Conservation (phyloP, 2,797 vertebrate species). For the Hemitrygon akajei region DNA sequence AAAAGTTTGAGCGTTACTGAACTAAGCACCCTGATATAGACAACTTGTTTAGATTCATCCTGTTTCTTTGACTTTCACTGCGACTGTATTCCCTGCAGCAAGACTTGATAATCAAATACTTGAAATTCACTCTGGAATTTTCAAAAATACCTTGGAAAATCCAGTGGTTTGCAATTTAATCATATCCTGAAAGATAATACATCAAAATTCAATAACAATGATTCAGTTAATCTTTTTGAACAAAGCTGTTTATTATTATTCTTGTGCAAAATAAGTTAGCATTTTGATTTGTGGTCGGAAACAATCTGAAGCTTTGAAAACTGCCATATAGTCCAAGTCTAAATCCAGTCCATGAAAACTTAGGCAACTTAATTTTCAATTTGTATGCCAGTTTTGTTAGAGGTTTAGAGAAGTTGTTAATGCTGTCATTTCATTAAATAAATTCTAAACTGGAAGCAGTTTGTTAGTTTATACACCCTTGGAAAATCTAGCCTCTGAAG, state of each 20-base stretch:
- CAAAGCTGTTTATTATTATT: neutral
- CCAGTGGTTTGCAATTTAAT: neutral
- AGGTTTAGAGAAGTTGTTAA: neutral
- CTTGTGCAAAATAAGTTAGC: neutral
- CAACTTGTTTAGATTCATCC: neutral
- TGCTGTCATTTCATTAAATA: neutral
- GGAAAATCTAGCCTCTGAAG: neutral
- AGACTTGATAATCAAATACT: neutral
- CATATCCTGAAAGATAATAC: neutral
- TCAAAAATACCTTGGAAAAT: neutral
- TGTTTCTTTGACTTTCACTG: neutral
- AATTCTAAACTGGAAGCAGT: neutral
- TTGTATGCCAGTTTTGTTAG: neutral
- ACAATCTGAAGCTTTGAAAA: no score
- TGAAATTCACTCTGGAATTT: neutral
- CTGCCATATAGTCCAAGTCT: neutral
- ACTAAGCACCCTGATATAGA: neutral
- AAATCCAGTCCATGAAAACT: neutral
- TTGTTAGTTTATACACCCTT: neutral
- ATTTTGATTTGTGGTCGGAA: no score
- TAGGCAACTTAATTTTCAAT: neutral
- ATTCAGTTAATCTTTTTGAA: neutral
- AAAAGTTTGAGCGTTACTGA: neutral
- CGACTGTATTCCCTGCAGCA: neutral
- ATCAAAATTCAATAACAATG: neutral